Evolutionary conservation across 1,140 invertebrate genomes (phyloP).

Genomic region (Tetramorium simillimum): DNA sequence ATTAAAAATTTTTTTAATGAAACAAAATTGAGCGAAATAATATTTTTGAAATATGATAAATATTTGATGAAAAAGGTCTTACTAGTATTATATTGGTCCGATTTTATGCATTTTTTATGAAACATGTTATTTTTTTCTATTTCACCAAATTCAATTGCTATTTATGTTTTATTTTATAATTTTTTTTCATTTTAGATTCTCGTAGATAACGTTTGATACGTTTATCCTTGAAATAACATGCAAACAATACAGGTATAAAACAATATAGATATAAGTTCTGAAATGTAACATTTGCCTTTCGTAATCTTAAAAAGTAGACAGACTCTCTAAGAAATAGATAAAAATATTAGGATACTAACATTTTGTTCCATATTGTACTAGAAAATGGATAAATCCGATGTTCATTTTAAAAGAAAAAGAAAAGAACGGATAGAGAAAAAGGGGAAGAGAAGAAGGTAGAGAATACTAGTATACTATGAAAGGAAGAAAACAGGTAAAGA

Average conservation of each 20-base stretch:
- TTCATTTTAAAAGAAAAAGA: slow-evolving; percentile 1
- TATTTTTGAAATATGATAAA: background rate
- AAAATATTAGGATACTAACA: background rate
- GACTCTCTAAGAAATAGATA: background rate
- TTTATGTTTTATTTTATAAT: background rate
- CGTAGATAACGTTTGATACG: background rate
- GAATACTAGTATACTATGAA: slow-evolving; percentile 4
- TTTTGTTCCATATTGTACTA: background rate
- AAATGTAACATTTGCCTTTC: background rate
- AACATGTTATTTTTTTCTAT: background rate
- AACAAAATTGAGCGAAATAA: background rate
- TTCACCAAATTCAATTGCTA: background rate
- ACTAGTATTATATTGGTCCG: background rate
- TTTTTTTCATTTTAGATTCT: background rate
- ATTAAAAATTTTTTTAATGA: background rate
- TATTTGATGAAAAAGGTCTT: background rate
- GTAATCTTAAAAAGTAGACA: background rate
- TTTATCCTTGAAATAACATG: background rate
- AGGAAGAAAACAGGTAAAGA: slow-evolving; percentile 14
- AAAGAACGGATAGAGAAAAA: background rate
- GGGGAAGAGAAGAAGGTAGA: slow-evolving; percentile 1
- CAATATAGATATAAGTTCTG: background rate
- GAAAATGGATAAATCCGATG: background rate
- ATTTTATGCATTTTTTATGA: background rate
- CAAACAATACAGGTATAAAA: background rate